phyloP scores from a whole-genome alignment of 1,140 invertebrate genomes.

The Pachypeltis micranthus region DNA sequence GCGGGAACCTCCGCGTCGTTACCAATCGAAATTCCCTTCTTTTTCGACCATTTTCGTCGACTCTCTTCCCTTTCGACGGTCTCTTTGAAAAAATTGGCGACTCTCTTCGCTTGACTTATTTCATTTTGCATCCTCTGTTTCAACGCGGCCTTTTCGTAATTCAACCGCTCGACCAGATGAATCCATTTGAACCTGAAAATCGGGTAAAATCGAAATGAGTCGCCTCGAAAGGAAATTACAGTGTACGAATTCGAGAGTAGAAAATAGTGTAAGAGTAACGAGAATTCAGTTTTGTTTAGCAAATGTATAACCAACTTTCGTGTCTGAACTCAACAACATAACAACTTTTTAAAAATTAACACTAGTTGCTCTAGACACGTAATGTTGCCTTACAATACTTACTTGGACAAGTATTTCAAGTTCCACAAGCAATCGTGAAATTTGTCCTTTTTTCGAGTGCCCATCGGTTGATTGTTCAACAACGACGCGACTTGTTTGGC shows the following conservation, averaged over 20 bases:
- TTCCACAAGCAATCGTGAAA: constrained; percentile 89
- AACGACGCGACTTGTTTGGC: constrained; percentile 71
- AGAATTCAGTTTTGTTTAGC: too few species aligned
- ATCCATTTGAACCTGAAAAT: constrained; percentile 78
- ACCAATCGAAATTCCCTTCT: neutral
- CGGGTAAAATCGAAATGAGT: neutral
- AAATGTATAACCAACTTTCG: too few species aligned
- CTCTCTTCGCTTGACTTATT: constrained; percentile 80
- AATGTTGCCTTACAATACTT: constrained; percentile 20
- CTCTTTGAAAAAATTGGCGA: constrained; percentile 42
- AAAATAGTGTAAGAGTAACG: neutral
- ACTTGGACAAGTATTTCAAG: constrained; percentile 83
- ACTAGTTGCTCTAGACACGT: neutral
- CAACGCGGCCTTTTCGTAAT: constrained; percentile 80
- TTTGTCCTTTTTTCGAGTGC: constrained; percentile 70
- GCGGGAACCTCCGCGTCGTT: neutral
- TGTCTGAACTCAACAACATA: too few species aligned
- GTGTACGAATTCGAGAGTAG: too few species aligned
- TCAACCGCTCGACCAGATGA: constrained; percentile 81
- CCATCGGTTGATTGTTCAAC: constrained; percentile 79
- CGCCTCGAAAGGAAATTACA: too few species aligned
- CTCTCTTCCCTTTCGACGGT: constrained; percentile 27
- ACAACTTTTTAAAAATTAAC: too few species aligned
- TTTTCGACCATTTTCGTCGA: constrained; percentile 17
- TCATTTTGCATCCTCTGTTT: constrained; percentile 76